These are phyloP conservation scores for Podarcis lilfordi DNA, from an alignment of 2,797 vertebrate genomes.

Conservation along the genomic window DNA sequence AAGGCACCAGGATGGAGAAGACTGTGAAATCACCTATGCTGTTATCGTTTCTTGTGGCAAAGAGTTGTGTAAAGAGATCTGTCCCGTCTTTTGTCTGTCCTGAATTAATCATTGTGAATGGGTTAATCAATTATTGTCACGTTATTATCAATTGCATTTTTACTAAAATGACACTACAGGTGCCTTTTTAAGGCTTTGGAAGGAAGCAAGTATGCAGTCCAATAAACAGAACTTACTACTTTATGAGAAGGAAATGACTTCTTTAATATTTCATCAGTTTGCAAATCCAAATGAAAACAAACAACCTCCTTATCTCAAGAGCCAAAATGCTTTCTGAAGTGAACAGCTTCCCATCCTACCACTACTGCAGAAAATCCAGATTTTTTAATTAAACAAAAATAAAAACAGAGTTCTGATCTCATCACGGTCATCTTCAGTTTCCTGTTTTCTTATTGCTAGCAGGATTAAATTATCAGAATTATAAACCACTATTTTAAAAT, in stretches of 20 bases:
- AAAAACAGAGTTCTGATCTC: not conserved
- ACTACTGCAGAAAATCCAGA: not conserved
- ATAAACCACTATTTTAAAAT: not conserved
- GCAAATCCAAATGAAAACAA: not conserved
- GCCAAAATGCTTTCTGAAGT: not conserved
- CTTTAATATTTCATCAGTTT: not conserved
- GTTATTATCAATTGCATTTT: not conserved
- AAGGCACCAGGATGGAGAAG: no score
- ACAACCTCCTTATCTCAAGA: not conserved
- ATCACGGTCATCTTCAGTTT: not conserved
- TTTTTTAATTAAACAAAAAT: not conserved
- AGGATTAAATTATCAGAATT: not conserved
- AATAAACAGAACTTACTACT: not conserved
- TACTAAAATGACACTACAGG: not conserved
- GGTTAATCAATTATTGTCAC: not conserved
- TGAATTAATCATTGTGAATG: not conserved
- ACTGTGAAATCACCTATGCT: not conserved
- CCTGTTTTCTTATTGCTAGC: not conserved
- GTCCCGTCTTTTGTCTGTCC: not conserved
- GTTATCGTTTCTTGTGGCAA: not conserved
- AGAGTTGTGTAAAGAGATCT: not conserved
- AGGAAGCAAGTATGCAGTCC: not conserved
- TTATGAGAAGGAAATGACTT: not conserved
- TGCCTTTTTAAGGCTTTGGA: not conserved
- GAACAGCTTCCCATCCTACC: not conserved